Conservation (phyloP, 2,113 vertebrate species). For the Typhlomys cinereus region DNA sequence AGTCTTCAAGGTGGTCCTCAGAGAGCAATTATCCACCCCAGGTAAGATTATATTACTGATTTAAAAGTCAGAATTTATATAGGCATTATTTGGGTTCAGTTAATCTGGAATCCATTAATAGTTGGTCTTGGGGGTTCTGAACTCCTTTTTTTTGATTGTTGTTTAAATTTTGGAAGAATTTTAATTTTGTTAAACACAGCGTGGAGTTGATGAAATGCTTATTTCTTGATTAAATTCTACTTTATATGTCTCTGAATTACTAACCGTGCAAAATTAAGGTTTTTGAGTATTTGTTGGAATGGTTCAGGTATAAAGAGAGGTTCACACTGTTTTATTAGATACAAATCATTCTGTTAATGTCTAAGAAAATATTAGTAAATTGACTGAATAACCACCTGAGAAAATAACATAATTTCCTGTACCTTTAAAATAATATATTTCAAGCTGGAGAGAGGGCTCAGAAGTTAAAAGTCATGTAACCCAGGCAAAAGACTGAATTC, state of each 20-base stretch:
- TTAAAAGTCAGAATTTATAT: slow-evolving; percentile 32
- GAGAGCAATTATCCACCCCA: slow-evolving; percentile 99
- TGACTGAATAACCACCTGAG: background rate
- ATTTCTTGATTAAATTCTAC: slow-evolving; percentile 27
- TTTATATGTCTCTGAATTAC: slow-evolving; percentile 25
- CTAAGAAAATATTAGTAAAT: slow-evolving; percentile 11
- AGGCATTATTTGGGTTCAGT: background rate
- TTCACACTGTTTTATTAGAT: background rate
- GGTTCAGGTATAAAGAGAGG: too few species aligned
- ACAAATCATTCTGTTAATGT: slow-evolving; percentile 8
- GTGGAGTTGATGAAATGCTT: slow-evolving; percentile 35
- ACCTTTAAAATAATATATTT: too few species aligned
- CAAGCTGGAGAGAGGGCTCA: too few species aligned
- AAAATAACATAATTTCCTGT: too few species aligned
- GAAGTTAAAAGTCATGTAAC: too few species aligned
- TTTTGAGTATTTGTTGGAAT: slow-evolving; percentile 50
- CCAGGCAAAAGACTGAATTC: too few species aligned
- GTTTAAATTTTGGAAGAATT: slow-evolving; percentile 47
- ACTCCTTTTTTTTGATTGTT: slow-evolving; percentile 25
- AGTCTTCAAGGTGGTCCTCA: slow-evolving; percentile 99
- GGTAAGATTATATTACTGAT: slow-evolving; percentile 84
- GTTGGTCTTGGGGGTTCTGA: slow-evolving; percentile 52
- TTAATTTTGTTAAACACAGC: slow-evolving; percentile 46
- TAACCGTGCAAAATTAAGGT: slow-evolving; percentile 47
- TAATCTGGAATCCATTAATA: slow-evolving; percentile 5